These are phyloP conservation scores for Spatula clypeata DNA, from an alignment of 2,797 vertebrate genomes.

Conservation along the genomic window DNA sequence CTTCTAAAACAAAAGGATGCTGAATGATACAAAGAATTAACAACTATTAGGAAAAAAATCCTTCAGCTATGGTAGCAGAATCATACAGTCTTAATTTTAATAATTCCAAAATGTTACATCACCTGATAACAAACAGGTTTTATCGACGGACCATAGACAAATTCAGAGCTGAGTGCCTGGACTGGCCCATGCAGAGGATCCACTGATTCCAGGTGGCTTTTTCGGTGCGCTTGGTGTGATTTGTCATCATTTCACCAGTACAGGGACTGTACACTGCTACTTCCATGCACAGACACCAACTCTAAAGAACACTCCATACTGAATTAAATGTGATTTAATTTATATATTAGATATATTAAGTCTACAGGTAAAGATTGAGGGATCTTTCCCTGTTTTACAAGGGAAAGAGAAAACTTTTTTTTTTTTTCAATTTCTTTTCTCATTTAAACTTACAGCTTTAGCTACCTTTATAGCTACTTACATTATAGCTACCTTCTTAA, in stretches of 20 bases:
- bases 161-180: neutral
- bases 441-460: neutral
- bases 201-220: neutral
- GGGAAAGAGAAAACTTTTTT: neutral
- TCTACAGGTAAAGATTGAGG: neutral
- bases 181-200: neutral
- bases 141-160: accelerated
- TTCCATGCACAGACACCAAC: neutral
- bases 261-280: neutral
- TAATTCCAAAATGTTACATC: neutral
- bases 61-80: no score
- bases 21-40: neutral
- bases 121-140: neutral
- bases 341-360: neutral
- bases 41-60: neutral
- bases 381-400: neutral
- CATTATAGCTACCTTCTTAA: neutral
- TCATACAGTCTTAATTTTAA: neutral
- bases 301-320: neutral
- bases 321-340: neutral
- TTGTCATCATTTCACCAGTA: neutral
- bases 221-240: neutral
- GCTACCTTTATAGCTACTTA: no score
- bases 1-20: neutral
- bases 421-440: neutral